Conservation (phyloP, 2,888 invertebrate genomes). For the Pachliopta kotzebuea region DNA sequence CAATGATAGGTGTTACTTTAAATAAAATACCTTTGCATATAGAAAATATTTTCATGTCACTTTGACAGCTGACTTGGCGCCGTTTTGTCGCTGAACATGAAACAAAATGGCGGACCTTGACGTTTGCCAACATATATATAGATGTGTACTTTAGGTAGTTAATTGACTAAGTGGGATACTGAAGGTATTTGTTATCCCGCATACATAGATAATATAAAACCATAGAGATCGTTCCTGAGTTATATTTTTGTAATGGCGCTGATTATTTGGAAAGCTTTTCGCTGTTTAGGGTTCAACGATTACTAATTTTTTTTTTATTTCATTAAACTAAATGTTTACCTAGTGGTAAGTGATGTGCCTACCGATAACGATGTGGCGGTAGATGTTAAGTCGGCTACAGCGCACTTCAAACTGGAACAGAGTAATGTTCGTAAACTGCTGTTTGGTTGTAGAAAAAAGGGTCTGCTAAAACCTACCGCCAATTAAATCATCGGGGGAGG, state of each 20-base stretch:
- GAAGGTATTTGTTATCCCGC: slow-evolving; percentile 48
- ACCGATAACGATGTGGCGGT: too few species aligned
- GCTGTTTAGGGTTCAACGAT: too few species aligned
- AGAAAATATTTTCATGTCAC: neutral
- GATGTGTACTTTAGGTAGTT: slow-evolving; percentile 31
- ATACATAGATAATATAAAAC: slow-evolving; percentile 33
- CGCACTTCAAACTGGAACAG: too few species aligned
- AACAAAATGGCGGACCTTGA: slow-evolving; percentile 14
- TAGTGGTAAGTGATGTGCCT: too few species aligned
- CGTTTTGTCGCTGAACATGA: slow-evolving; percentile 4
- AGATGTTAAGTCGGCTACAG: too few species aligned
- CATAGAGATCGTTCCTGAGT: slow-evolving; percentile 53
- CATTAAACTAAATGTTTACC: too few species aligned
- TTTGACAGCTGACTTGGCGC: slow-evolving; percentile 6
- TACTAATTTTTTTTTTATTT: too few species aligned
- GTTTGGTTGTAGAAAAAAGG: too few species aligned
- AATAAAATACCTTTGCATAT: neutral
- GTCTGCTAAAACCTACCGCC: neutral
- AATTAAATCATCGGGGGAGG: slow-evolving; percentile 2
- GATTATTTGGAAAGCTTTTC: slow-evolving; percentile 1
- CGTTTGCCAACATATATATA: slow-evolving; percentile 20
- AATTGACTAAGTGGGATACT: slow-evolving; percentile 40
- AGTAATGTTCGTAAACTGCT: too few species aligned
- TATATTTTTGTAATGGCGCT: slow-evolving; percentile 32
- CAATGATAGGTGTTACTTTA: too few species aligned